phyloP scores from a whole-genome alignment of 2,888 invertebrate species.

The Rhagophthalmus giganteus region DNA sequence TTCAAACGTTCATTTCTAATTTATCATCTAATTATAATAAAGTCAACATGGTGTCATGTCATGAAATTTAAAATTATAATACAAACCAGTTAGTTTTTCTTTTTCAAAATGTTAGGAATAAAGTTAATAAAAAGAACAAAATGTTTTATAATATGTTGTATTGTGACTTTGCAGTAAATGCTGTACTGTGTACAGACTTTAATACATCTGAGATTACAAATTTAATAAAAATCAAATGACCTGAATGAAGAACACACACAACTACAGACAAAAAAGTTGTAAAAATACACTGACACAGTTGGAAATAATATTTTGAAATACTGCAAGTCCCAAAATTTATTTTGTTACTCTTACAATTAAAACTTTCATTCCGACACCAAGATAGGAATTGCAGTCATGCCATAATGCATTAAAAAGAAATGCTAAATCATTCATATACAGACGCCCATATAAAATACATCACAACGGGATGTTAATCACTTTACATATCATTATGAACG shows the following conservation, averaged over 20 bases:
- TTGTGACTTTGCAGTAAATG: conserved; percentile 50
- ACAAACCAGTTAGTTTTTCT: too few relatives aligned
- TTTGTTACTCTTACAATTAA: conserved; percentile 49
- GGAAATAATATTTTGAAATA: conserved; percentile 45
- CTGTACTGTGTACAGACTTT: conserved; percentile 41
- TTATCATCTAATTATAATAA: too few relatives aligned
- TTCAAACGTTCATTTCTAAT: too few relatives aligned
- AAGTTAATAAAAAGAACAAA: conserved; percentile 1
- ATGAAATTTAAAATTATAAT: too few relatives aligned
- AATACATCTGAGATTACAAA: conserved; percentile 48
- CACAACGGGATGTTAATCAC: conserved; percentile 46
- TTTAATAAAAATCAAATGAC: conserved; percentile 43
- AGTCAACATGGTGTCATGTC: too few relatives aligned
- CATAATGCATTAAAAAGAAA: conserved; percentile 35
- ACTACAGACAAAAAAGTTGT: conserved; percentile 53
- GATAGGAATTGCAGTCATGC: conserved; percentile 51
- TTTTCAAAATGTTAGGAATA: background rate
- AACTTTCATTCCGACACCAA: conserved; percentile 54
- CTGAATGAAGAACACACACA: conserved; percentile 52
- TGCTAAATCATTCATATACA: conserved; percentile 34
- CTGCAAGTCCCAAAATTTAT: conserved; percentile 44
- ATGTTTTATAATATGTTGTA: conserved; percentile 48
- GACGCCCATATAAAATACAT: conserved; percentile 51
- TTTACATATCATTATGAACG: conserved; percentile 41
- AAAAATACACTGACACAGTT: conserved; percentile 53